Percentiles rank a stretch among this genome's conserved stretches.
These are phyloP conservation scores for Lutraria rhynchaena DNA, from an alignment of 1,140 invertebrate species.

Conservation along the genomic window DNA sequence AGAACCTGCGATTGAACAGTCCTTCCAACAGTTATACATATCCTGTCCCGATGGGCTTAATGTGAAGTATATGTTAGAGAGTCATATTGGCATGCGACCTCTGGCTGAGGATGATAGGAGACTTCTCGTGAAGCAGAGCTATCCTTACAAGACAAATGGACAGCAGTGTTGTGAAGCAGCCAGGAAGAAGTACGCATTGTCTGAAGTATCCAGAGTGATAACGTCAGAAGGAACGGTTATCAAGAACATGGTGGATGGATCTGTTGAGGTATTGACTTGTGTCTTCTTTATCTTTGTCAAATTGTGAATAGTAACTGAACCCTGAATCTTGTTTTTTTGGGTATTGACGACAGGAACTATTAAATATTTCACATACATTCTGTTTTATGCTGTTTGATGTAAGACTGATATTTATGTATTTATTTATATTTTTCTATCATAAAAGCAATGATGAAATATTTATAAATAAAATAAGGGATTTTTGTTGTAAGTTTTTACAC, in stretches of 20 bases:
- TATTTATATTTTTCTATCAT: no score
- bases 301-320: no score
- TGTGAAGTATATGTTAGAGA: constrained; percentile 79
- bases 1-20: constrained; percentile 61
- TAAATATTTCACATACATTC: no score
- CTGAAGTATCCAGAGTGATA: constrained; percentile 77
- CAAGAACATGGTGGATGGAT: constrained; percentile 80
- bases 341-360: no score
- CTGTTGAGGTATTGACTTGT: no score
- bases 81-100: constrained; percentile 75
- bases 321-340: no score
- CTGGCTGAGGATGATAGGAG: constrained; percentile 71
- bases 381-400: no score
- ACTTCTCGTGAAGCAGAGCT: constrained; percentile 79
- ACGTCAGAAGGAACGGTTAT: constrained; percentile 80
- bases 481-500: no score
- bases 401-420: no score
- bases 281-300: no score
- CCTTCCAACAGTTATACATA: constrained; percentile 80
- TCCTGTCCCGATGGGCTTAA: constrained; percentile 81
- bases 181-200: constrained; percentile 71
- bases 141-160: constrained; percentile 79
- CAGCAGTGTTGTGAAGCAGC: constrained; percentile 76
- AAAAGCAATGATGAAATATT: no score
- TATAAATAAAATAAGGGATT: no score